Conservation (phyloP, 2,113 vertebrate species). For the Anguilla japonica region DNA sequence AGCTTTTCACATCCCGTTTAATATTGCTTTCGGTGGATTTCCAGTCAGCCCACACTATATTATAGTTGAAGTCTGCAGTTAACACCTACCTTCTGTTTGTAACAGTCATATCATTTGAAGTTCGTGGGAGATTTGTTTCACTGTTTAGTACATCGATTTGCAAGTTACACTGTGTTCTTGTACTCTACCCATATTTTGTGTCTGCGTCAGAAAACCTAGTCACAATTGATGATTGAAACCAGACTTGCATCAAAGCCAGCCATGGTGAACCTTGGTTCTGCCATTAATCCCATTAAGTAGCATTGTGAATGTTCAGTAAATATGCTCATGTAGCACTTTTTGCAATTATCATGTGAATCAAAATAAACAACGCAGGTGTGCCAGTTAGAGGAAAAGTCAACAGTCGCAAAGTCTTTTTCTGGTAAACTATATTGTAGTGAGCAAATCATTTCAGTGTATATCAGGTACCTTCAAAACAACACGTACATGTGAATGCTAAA, state of each 20-base stretch:
- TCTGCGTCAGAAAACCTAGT: not conserved
- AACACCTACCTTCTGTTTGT: too few relatives aligned
- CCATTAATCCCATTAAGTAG: not conserved
- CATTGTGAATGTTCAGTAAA: not conserved
- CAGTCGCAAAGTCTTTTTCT: not conserved
- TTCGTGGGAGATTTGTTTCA: not conserved
- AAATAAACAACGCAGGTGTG: not conserved
- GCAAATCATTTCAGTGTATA: too few relatives aligned
- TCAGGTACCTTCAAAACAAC: too few relatives aligned
- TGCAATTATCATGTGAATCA: not conserved
- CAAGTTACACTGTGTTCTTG: not conserved
- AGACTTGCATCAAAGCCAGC: not conserved
- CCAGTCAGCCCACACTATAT: not conserved
- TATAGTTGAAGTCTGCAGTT: not conserved
- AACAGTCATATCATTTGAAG: too few relatives aligned
- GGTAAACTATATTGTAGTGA: too few relatives aligned
- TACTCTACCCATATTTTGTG: not conserved
- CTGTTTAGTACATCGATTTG: not conserved
- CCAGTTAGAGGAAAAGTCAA: not conserved
- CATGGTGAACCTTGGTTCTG: not conserved
- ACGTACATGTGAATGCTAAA: not conserved
- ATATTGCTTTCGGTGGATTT: not conserved
- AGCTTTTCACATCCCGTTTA: not conserved
- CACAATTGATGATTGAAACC: too few relatives aligned
- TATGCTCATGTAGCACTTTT: not conserved